phyloP scores from a whole-genome alignment of 1,140 invertebrate genomes.

The Xylocopa sonorina region DNA sequence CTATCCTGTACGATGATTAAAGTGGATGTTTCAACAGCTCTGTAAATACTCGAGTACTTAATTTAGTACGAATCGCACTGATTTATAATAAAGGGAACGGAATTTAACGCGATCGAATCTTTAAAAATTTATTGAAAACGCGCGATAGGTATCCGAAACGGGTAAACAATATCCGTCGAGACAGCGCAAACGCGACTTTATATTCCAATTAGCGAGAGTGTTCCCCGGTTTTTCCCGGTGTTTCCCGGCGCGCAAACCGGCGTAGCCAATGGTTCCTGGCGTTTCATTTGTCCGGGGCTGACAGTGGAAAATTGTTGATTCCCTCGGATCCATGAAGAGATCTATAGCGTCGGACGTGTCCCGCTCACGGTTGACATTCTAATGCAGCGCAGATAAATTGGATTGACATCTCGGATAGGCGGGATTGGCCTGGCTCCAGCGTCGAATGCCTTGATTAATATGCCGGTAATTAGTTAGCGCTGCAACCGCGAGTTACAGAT shows the following conservation, averaged over 20 bases:
- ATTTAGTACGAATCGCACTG: background rate
- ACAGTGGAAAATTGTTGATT: constrained; percentile 51
- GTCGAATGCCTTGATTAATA: constrained; percentile 72
- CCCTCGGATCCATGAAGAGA: constrained; percentile 62
- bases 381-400: constrained; percentile 67
- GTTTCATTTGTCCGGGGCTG: constrained; percentile 33
- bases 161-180: background rate
- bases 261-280: constrained; percentile 1
- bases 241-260: background rate
- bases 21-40: too few relatives aligned
- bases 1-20: background rate
- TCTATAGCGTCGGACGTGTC: constrained; percentile 53
- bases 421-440: constrained; percentile 67
- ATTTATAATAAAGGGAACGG: background rate
- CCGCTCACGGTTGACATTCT: constrained; percentile 61
- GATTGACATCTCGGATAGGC: constrained; percentile 67
- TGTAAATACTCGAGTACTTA: too few relatives aligned
- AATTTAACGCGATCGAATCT: too few relatives aligned
- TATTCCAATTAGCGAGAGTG: constrained; percentile 8
- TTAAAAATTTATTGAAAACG: too few relatives aligned
- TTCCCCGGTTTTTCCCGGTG: too few relatives aligned
- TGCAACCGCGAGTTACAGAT: constrained; percentile 74
- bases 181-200: background rate
- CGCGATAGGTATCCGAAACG: too few relatives aligned
- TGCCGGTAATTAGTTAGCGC: constrained; percentile 71